Evolutionary conservation across 2,888 invertebrate genomes (phyloP).

Genomic region (Lasioglossum villosulum): DNA sequence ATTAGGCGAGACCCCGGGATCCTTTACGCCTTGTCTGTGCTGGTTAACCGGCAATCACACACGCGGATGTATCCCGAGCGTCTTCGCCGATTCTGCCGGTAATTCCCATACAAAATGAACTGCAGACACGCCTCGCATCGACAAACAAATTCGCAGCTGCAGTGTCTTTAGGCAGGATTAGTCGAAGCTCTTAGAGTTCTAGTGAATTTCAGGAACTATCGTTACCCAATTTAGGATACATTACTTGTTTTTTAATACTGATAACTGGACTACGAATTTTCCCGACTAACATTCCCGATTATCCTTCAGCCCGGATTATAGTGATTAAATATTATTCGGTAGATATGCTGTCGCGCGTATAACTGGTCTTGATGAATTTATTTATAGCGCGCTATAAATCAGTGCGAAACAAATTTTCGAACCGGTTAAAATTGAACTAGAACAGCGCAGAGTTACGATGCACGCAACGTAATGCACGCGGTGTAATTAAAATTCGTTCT

Average conservation of each 20-base stretch:
- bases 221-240: too few species aligned
- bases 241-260: not conserved
- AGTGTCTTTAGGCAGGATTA: not conserved
- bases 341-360: not conserved
- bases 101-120: not conserved
- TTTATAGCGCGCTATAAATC: not conserved
- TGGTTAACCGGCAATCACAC: constrained; percentile 1
- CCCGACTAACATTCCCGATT: not conserved
- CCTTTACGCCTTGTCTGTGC: constrained; percentile 6
- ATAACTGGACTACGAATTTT: not conserved
- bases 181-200: not conserved
- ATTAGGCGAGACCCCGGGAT: not conserved
- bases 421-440: not conserved
- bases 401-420: not conserved
- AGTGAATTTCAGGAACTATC: not conserved
- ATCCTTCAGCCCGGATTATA: not conserved
- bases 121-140: not conserved
- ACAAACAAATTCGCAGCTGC: not conserved
- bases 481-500: not conserved
- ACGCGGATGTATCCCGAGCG: not conserved
- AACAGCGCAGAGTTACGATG: not conserved
- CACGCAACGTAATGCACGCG: not conserved
- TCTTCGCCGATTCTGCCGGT: not conserved
- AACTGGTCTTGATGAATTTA: not conserved
- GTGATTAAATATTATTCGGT: not conserved